Conservation (phyloP, 1,140 invertebrate species). For the Helicoverpa zea region DNA sequence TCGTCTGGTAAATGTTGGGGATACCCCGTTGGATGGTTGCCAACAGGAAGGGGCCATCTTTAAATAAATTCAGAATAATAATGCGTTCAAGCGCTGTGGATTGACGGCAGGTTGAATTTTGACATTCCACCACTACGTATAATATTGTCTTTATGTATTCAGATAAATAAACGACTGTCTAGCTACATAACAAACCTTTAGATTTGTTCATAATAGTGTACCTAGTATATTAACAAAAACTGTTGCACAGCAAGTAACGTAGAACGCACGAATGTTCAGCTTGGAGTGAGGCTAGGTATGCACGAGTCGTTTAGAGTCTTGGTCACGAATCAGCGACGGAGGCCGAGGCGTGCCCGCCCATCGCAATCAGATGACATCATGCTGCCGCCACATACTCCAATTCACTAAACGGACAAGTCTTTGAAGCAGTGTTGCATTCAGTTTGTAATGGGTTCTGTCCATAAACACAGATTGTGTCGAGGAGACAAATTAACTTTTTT, state of each 20-base stretch:
- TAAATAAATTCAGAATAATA: slow-evolving; percentile 79
- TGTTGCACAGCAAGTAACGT: slow-evolving; percentile 50
- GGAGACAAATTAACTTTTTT: neutral
- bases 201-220: neutral
- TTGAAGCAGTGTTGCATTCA: slow-evolving; percentile 44
- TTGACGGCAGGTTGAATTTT: slow-evolving; percentile 48
- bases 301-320: slow-evolving; percentile 61
- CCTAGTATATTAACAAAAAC: neutral
- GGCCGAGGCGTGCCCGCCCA: slow-evolving; percentile 65
- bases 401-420: slow-evolving; percentile 48
- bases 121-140: slow-evolving; percentile 11
- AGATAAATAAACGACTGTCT: neutral
- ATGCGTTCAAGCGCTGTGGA: slow-evolving; percentile 65
- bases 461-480: neutral
- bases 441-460: neutral
- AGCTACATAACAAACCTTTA: neutral
- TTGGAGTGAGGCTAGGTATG: slow-evolving; percentile 63
- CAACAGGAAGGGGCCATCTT: slow-evolving; percentile 77
- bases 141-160: neutral
- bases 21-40: slow-evolving; percentile 77
- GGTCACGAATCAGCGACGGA: slow-evolving; percentile 67
- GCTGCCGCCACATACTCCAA: slow-evolving; percentile 52
- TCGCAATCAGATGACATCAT: slow-evolving; percentile 77
- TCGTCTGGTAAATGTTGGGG: slow-evolving; percentile 79
- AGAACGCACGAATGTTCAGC: slow-evolving; percentile 59